Conservation (phyloP, 2,113 vertebrate genomes). For the Elephas maximus region DNA sequence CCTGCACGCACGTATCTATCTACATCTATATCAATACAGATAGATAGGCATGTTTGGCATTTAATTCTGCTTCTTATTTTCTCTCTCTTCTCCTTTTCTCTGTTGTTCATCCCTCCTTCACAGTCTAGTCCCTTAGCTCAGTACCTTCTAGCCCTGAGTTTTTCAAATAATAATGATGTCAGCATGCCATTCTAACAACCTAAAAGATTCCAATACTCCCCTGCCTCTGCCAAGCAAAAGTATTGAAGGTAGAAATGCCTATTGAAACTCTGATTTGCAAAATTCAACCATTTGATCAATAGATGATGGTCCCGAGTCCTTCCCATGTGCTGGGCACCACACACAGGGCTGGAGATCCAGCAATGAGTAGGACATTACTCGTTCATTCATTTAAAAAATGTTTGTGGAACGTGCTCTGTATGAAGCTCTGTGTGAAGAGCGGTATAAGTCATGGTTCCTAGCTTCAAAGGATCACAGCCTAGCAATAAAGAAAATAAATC, state of each 20-base stretch:
- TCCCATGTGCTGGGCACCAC: not conserved
- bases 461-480: constrained; percentile 73
- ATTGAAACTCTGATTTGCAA: not conserved
- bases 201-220: not conserved
- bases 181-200: not conserved
- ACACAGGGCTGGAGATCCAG: not conserved
- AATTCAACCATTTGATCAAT: not conserved
- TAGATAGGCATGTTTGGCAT: not conserved
- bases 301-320: not conserved
- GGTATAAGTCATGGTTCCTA: not conserved
- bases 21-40: too few species aligned
- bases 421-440: constrained; percentile 37
- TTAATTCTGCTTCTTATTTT: not conserved
- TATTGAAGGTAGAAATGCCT: not conserved
- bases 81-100: not conserved
- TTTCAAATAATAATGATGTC: not conserved
- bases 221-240: not conserved
- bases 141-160: not conserved
- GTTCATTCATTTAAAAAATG: not conserved
- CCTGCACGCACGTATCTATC: too few species aligned
- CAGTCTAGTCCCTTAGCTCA: not conserved
- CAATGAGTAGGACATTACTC: not conserved
- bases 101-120: not conserved
- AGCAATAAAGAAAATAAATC: constrained; percentile 71
- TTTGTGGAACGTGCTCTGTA: not conserved